These are phyloP conservation scores for Anolis sagrei DNA, from an alignment of 2,113 vertebrate genomes.

Conservation along the genomic window DNA sequence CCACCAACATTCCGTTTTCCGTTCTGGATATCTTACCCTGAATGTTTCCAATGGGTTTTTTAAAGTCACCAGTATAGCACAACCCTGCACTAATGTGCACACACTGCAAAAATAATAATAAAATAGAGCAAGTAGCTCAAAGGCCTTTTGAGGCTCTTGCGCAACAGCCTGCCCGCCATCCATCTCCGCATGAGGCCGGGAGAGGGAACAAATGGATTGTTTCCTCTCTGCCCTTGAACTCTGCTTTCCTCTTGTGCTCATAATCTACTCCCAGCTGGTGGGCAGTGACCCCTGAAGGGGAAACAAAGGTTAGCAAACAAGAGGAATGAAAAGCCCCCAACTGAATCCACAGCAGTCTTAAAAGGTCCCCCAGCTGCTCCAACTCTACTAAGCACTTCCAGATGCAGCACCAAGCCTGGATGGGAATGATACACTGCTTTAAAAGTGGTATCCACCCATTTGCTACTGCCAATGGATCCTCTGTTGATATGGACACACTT, in stretches of 20 bases:
- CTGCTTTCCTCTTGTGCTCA: not conserved
- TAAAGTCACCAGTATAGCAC: not conserved
- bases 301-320: not conserved
- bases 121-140: too few relatives aligned
- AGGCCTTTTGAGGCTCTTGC: not conserved
- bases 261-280: not conserved
- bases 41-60: not conserved
- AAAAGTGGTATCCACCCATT: not conserved
- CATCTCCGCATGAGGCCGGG: not conserved
- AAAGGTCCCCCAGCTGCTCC: not conserved
- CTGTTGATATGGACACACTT: not conserved
- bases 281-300: not conserved
- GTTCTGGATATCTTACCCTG: not conserved
- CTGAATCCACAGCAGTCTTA: not conserved
- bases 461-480: not conserved
- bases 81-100: too few relatives aligned
- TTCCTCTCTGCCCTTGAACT: slow-evolving; percentile 3
- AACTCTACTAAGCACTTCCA: slow-evolving; percentile 1
- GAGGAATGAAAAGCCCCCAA: not conserved
- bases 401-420: not conserved
- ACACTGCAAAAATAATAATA: too few relatives aligned
- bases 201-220: not conserved
- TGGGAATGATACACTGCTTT: not conserved
- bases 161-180: not conserved
- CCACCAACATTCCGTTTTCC: too few relatives aligned